phyloP scores from a whole-genome alignment of 2,797 vertebrate genomes.

The Periparus ater region DNA sequence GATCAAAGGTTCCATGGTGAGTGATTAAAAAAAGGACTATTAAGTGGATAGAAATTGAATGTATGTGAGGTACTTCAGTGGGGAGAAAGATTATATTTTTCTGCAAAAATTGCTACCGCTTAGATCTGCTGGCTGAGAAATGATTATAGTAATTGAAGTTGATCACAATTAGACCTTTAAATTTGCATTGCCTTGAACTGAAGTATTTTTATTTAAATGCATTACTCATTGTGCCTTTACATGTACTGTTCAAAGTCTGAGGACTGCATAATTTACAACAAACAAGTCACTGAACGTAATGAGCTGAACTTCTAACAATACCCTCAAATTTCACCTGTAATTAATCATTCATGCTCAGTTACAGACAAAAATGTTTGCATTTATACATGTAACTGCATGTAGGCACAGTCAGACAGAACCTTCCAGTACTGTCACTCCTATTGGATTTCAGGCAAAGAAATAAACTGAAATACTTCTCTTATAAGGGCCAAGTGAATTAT shows the following conservation, averaged over 20 bases:
- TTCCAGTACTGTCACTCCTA: neutral
- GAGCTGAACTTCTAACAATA: neutral
- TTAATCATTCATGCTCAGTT: neutral
- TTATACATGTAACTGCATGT: neutral
- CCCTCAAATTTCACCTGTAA: neutral
- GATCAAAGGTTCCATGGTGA: neutral
- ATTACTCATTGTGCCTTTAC: neutral
- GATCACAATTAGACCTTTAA: neutral
- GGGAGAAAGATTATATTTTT: neutral
- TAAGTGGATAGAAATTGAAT: neutral
- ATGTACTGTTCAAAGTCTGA: neutral
- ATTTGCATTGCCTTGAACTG: neutral
- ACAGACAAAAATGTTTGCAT: neutral
- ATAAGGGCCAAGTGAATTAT: neutral
- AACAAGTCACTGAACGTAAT: neutral
- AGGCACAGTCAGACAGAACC: neutral
- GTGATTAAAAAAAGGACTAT: neutral
- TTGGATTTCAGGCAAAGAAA: neutral
- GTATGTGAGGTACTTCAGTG: neutral
- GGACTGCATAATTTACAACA: neutral
- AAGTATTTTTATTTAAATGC: constrained; percentile 14
- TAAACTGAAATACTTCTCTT: neutral
- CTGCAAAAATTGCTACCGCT: neutral
- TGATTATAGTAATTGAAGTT: neutral
- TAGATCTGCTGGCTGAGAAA: neutral